Evolutionary conservation across 2,797 vertebrate genomes (phyloP), one percentile per base, ranked within the genome.

Genomic region (Clamator glandarius): DNA sequence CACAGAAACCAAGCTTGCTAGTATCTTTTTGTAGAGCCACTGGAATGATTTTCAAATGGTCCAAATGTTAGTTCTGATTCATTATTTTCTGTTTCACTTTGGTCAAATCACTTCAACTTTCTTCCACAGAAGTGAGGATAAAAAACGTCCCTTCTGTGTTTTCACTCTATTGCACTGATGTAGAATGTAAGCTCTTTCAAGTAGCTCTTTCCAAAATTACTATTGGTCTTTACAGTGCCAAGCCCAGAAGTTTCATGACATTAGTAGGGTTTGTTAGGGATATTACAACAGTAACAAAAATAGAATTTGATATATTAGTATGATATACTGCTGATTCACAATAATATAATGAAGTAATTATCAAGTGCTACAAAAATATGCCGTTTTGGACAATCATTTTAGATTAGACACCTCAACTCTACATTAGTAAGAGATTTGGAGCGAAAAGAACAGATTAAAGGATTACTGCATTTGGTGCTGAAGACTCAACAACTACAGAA

Each of bases 261-360:
- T 87, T 59, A 81, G 31, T 14, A 76, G 35, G 23, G 52, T 70
- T 62, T 86, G 29, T 54, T 72, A 68, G 42, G 46, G 28, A 75
- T 62, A 81, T 58, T 81, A 69, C 8, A 35, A 57, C 29, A 66
- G 48, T 41, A 76, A 73, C 46, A 93, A 67, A 72, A 90, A 81
- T 61, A 77, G 25, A 77, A 80, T 81, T 80, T 68, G 12, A 42
- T 74, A 25, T 14, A 57, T 33, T 29, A 77, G 33, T 11, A 59
- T 28, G 12, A 86, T 62, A 86, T 62, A 79, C 9, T 76, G 36
- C 4, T 3, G 59, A 73, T 51, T 93, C 23, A 48, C 76, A 77
- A 64, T 58, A 77, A 62, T 66, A 28, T 54, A 87, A 90, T 88
- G 77, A 90, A 76, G 64, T 48, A 89, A 86, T 75, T 86, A 91